Base-by-base conservation (phyloP, 1,140 invertebrate genomes). In the Euwallacea similis region DNA sequence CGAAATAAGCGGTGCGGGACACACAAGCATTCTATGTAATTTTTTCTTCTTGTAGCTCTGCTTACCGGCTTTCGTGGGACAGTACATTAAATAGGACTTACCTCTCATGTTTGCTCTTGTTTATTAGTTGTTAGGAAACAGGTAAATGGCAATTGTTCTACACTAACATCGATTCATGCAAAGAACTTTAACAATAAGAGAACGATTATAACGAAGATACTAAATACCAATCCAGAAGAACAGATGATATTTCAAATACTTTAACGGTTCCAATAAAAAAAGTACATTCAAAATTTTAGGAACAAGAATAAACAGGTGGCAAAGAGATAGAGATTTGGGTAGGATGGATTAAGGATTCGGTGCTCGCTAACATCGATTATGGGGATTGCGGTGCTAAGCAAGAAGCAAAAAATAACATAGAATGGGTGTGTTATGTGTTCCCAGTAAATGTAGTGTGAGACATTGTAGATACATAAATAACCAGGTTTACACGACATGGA, bases 1-100 rank as follows among this genome's bases (percentile, higher is more conserved):
- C 66, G 76, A 80, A 73, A 33, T 33, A 80, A 78, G 75, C 74
- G 73, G 76, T 78, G 78, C 74, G 73, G 76, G 73, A 76, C 71
- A 77, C 73, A 78, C 75, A 78, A 79, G 78, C 78, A 79, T 79
- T 79, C 78, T 79, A 78, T 79, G 78, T 75, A 72, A 69, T 56
- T 15, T 50, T 50, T 50, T 50, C 46, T 50, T 50, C 46, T 50
- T 50, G 46, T 50, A 50, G 13, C 13, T 58, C 21, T 58, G 68
- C 67, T 13, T n/a, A 33, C 21, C 21, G 21, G 21, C 21, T 33
- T 33, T 33, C 21, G 21, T 33, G 21, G 21, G 21, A 33, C 21
- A 33, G 21, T 33, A 33, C 21, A 33, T 33, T 33, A 33, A 33
- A 33, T 33, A 33, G 59, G 41, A 61, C 13, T 61, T 21, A 61